A percentile compares a stretch with the other conserved stretches of the same genome.
phyloP scores from a whole-genome alignment of 2,113 vertebrate genomes.

The Gadus chalcogrammus region DNA sequence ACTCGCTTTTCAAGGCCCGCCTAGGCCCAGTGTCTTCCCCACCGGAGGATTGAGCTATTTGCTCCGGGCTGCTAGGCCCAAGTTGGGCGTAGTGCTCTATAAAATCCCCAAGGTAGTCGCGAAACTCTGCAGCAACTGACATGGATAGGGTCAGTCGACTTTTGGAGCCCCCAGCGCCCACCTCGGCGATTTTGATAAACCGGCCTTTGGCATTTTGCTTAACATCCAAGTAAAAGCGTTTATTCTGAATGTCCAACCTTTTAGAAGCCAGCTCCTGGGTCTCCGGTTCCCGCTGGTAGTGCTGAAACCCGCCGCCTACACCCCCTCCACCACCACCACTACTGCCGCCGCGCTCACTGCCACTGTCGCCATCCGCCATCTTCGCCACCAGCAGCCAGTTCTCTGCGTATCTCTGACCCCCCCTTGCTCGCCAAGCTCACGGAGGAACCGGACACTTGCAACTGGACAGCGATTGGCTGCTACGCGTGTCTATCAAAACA shows the following conservation, averaged over 20 bases:
- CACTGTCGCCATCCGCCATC: constrained; percentile 93
- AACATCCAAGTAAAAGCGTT: constrained; percentile 89
- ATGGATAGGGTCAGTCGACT: constrained; percentile 93
- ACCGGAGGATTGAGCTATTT: constrained; percentile 84
- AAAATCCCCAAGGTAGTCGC: constrained; percentile 89
- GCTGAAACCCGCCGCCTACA: constrained; percentile 71
- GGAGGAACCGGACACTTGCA: constrained; percentile 42
- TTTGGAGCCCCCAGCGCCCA: constrained; percentile 90
- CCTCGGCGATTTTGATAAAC: constrained; percentile 97
- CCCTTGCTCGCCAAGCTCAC: constrained; percentile 23
- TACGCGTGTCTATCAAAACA: constrained; percentile 28
- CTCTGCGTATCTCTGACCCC: constrained; percentile 69
- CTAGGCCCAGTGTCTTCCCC: constrained; percentile 82
- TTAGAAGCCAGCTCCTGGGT: constrained; percentile 89
- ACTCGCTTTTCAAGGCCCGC: constrained; percentile 87
- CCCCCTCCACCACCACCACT: constrained; percentile 50
- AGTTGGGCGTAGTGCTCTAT: constrained; percentile 93
- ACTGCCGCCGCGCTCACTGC: constrained; percentile 81
- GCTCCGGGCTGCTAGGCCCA: constrained; percentile 89
- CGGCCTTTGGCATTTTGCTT: constrained; percentile 91
- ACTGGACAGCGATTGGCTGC: constrained; percentile 30
- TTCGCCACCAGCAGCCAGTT: constrained; percentile 81
- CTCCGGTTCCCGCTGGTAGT: constrained; percentile 81
- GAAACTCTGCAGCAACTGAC: constrained; percentile 92
- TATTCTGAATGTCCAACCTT: constrained; percentile 89